Evolutionary conservation across 2,113 vertebrate species (phyloP).

Genomic region (Tyrannus savana): DNA sequence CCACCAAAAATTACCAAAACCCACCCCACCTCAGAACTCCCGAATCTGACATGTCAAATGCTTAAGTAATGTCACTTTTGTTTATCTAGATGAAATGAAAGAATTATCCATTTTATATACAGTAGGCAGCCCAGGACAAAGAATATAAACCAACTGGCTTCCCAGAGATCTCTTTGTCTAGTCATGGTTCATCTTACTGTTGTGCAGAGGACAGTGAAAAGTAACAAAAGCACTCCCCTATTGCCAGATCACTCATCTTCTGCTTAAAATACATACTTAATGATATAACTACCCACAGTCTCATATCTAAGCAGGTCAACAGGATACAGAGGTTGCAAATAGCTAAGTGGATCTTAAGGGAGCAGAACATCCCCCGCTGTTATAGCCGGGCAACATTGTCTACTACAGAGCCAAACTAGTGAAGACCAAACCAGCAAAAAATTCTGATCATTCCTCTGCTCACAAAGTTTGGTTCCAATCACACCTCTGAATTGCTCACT

Average conservation of each 20-base stretch:
- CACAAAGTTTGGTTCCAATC: neutral
- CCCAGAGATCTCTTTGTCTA: neutral
- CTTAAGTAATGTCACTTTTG: neutral
- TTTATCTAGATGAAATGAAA: neutral
- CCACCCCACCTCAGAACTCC: neutral
- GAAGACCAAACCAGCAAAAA: neutral
- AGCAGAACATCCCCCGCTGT: neutral
- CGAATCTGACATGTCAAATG: neutral
- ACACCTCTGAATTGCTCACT: constrained; percentile 38
- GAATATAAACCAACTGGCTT: neutral
- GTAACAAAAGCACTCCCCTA: neutral
- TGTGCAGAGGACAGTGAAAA: neutral
- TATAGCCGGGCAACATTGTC: neutral
- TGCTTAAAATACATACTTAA: neutral
- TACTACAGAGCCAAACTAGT: neutral
- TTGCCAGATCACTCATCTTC: neutral
- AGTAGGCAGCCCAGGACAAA: neutral
- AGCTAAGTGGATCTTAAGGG: neutral
- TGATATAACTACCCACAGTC: neutral
- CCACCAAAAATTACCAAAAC: neutral
- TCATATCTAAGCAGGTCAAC: neutral
- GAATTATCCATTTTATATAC: neutral
- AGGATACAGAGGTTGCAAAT: neutral
- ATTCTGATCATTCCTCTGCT: neutral
- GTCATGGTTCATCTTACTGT: neutral